Base-by-base conservation (phyloP, 2,797 vertebrate species). In the Poecilia picta region DNA sequence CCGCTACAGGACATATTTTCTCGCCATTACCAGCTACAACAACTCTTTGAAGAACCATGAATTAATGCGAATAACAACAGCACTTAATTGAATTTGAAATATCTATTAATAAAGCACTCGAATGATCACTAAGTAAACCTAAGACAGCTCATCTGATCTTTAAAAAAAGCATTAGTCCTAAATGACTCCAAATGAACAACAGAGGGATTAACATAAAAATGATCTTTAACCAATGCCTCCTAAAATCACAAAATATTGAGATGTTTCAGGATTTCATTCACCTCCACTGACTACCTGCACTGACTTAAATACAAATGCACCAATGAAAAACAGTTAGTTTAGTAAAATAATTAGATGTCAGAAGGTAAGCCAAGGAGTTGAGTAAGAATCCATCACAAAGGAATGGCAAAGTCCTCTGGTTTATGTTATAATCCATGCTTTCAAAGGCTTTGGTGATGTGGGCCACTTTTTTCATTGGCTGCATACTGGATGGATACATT, bases 321-420 rank as follows among this genome's bases (percentile, higher is more conserved):
- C 86, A 72, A 85, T 73, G 83, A 86, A 68, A 68, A 89, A 39
- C 4, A 89, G 83, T 79, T 91, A 88, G 87, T 92, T 89, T 88
- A 92, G 91, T 91, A 84, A 91, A 93, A 94, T 93, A 93, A 94
- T 94, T 94, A 94, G 86, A 88, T 94, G 92, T 93, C 92, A 94
- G 91, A 93, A 89, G 70, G 49, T 81, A 81, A 81, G 79, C 91
- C 80, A 70, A 84, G 81, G 66, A 82, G 80, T 75, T 88, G 87
- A 77, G 80, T 86, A 86, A 81, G 86, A 92, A 94, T 93, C 90
- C 81, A 90, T 93, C 89, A 89, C 68, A 7, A 59, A 85, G 75
- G 84, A 89, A 91, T 80, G 83, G 55, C 89, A 83, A 92, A 91
- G 92, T 92, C 91, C 87, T 74, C 70, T 18, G 89, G 82, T 89